Conservation (phyloP, 2,797 vertebrate species). For the Peromyscus attwateri region DNA sequence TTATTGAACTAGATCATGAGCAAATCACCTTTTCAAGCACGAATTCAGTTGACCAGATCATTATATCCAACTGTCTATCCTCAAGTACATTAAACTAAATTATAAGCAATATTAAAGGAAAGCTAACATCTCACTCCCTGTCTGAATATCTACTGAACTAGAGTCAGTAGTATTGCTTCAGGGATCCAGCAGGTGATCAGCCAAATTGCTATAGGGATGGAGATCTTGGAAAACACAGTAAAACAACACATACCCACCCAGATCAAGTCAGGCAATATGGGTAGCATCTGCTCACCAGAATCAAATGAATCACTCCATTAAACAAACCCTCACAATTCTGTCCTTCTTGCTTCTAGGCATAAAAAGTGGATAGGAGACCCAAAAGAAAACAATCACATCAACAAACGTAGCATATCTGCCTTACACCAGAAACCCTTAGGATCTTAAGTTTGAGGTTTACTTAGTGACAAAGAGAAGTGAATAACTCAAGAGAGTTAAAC, state of each 20-base stretch:
- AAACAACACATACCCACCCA: neutral
- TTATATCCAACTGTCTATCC: neutral
- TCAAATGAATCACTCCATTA: neutral
- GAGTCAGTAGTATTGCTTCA: neutral
- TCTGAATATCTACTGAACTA: neutral
- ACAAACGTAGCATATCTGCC: neutral
- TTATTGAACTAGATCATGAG: neutral
- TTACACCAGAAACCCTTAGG: neutral
- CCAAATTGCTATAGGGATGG: neutral
- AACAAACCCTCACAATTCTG: neutral
- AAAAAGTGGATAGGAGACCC: neutral
- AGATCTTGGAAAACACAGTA: neutral
- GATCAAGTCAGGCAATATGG: neutral
- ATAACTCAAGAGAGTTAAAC: neutral
- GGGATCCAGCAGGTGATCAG: neutral
- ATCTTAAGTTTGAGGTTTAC: conserved; percentile 1
- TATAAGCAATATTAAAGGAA: neutral
- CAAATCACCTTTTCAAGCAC: neutral
- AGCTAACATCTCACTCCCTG: neutral
- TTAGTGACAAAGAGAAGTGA: neutral
- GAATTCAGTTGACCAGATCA: neutral
- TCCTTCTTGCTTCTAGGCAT: neutral
- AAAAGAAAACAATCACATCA: neutral
- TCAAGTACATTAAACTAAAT: conserved; percentile 27
- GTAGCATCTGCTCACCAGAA: neutral